Percentiles rank a stretch among this genome's conserved stretches.
Evolutionary conservation across 2,888 invertebrate genomes (phyloP).

Genomic region (Cheilosia soror): DNA sequence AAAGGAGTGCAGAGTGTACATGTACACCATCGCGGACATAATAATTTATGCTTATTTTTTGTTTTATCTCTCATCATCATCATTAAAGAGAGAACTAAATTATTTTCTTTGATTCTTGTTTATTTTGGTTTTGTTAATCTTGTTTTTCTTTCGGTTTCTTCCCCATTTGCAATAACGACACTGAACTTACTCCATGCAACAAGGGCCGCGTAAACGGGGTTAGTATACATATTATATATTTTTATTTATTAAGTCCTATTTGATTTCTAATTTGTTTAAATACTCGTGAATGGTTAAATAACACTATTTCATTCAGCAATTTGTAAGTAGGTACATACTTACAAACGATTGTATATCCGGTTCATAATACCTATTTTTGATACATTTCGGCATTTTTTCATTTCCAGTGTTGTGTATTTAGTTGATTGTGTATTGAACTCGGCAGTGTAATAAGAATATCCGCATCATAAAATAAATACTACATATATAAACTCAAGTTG

Average conservation of each 20-base stretch:
- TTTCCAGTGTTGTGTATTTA: too few species aligned
- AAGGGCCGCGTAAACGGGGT: conserved; percentile 75
- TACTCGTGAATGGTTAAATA: not conserved
- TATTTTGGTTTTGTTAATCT: conserved; percentile 54
- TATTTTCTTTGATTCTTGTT: conserved; percentile 64
- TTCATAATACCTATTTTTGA: too few species aligned
- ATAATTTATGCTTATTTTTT: conserved; percentile 38
- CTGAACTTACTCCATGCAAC: conserved; percentile 64
- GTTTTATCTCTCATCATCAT: conserved; percentile 57
- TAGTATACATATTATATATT: conserved; percentile 44
- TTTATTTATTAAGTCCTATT: conserved; percentile 8
- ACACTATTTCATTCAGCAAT: too few species aligned
- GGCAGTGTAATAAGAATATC: too few species aligned
- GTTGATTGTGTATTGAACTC: too few species aligned
- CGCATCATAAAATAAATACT: too few species aligned
- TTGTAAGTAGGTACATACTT: too few species aligned
- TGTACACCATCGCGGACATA: conserved; percentile 31
- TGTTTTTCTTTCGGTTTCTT: conserved; percentile 58
- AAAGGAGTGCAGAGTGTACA: conserved; percentile 7
- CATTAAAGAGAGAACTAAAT: conserved; percentile 70
- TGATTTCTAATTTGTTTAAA: not conserved
- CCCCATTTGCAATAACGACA: conserved; percentile 68
- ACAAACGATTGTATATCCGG: too few species aligned
- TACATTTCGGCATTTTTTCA: too few species aligned
- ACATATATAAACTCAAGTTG: not conserved